These are phyloP conservation scores for Apoda limacodes DNA, from an alignment of 2,888 invertebrate genomes.

Conservation along the genomic window DNA sequence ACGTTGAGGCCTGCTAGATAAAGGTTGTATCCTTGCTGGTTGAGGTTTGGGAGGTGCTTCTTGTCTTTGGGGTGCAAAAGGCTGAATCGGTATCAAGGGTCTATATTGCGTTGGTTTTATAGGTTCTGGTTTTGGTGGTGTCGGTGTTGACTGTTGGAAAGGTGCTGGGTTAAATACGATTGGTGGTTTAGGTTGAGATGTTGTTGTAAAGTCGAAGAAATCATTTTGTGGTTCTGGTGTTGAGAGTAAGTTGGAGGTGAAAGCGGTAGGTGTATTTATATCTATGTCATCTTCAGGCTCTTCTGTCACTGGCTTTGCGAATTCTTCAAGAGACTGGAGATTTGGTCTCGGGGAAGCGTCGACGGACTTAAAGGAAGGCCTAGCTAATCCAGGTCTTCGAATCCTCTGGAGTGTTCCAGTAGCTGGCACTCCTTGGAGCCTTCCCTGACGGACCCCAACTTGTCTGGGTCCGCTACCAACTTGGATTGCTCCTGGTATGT, in stretches of 20 bases:
- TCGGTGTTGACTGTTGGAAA: slow-evolving; percentile 51
- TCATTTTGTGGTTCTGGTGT: slow-evolving; percentile 60
- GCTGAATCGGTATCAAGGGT: slow-evolving; percentile 45
- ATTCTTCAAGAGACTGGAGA: slow-evolving; percentile 61
- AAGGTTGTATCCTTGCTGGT: slow-evolving; percentile 54
- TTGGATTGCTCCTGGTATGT: slow-evolving; percentile 74
- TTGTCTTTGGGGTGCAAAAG: slow-evolving; percentile 48
- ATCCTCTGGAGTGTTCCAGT: slow-evolving; percentile 36
- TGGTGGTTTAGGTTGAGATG: slow-evolving; percentile 57
- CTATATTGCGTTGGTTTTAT: slow-evolving; percentile 58
- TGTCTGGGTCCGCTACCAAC: slow-evolving; percentile 40
- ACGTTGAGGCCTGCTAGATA: slow-evolving; percentile 60
- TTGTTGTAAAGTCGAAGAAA: slow-evolving; percentile 54
- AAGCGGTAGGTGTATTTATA: slow-evolving; percentile 65
- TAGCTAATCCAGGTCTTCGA: slow-evolving; percentile 49
- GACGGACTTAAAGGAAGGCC: slow-evolving; percentile 57
- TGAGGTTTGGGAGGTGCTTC: slow-evolving; percentile 46
- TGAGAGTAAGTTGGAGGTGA: slow-evolving; percentile 46
- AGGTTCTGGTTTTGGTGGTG: slow-evolving; percentile 45
- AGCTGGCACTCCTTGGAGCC: slow-evolving; percentile 38
- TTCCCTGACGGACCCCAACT: slow-evolving; percentile 54
- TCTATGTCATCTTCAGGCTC: slow-evolving; percentile 73
- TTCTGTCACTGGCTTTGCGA: slow-evolving; percentile 75
- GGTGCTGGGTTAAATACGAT: slow-evolving; percentile 51
- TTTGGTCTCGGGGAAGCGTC: slow-evolving; percentile 55